Conservation (phyloP, 2,113 vertebrate genomes). For the Nycticorax nycticorax region DNA sequence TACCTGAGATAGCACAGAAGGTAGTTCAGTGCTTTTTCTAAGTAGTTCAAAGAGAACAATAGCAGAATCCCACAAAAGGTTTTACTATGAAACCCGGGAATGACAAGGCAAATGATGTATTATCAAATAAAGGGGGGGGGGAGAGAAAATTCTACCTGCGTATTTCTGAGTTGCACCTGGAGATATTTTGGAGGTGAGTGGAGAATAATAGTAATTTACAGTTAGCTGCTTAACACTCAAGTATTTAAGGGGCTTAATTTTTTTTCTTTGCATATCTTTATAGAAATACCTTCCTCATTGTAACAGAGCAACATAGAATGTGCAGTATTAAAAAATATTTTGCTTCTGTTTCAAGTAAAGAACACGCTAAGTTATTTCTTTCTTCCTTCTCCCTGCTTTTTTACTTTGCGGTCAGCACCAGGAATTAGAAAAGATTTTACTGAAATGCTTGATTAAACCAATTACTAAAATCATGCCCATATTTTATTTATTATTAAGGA, state of each 20-base stretch:
- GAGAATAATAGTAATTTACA: not conserved
- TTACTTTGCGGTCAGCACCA: not conserved
- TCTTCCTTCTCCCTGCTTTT: not conserved
- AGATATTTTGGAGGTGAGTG: not conserved
- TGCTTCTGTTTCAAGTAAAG: not conserved
- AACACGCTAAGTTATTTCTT: not conserved
- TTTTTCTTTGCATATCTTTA: not conserved
- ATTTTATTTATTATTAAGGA: constrained; percentile 66
- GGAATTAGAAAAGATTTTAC: constrained; percentile 12
- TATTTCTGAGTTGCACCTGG: constrained; percentile 37
- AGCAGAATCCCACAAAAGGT: constrained; percentile 57
- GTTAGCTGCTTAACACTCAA: not conserved
- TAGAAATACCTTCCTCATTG: not conserved
- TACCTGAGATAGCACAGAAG: constrained; percentile 66
- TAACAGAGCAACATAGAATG: not conserved
- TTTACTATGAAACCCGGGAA: constrained; percentile 36
- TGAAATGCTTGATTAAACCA: constrained; percentile 50
- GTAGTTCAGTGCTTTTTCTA: constrained; percentile 53
- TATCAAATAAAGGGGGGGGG: constrained; percentile 28
- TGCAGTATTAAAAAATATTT: not conserved
- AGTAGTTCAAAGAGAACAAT: constrained; percentile 75
- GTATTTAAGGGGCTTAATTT: not conserved
- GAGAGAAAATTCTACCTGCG: not conserved
- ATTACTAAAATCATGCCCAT: constrained; percentile 46
- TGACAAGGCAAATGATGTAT: constrained; percentile 21